Percentiles rank a stretch among this genome's conserved stretches.
phyloP scores from a whole-genome alignment of 2,113 vertebrate species.

The Melanerpes formicivorus region DNA sequence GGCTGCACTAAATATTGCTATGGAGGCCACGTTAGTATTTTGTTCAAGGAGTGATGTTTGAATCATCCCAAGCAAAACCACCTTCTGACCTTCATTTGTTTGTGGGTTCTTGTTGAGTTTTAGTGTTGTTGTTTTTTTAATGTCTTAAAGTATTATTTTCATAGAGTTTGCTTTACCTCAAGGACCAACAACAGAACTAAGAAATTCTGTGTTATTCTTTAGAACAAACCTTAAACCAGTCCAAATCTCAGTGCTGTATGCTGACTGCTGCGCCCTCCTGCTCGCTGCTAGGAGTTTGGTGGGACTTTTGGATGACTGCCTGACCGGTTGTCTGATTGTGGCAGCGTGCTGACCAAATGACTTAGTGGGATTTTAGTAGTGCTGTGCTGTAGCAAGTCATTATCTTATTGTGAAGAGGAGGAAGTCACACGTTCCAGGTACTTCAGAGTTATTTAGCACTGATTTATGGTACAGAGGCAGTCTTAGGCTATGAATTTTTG shows the following conservation, averaged over 20 bases:
- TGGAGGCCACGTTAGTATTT: not conserved
- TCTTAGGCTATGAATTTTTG: not conserved
- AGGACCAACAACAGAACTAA: not conserved
- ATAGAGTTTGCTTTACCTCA: not conserved
- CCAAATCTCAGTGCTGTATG: not conserved
- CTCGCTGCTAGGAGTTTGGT: not conserved
- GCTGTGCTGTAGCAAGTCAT: not conserved
- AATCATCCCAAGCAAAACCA: not conserved
- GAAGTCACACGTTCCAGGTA: not conserved
- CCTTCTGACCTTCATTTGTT: not conserved
- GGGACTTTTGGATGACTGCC: not conserved
- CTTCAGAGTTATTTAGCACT: not conserved
- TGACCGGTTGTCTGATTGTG: not conserved
- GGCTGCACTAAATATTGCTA: conserved; percentile 31
- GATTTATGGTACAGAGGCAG: not conserved
- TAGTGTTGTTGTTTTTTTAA: not conserved
- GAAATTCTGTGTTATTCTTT: not conserved
- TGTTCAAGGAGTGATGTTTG: not conserved
- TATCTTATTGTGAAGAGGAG: not conserved
- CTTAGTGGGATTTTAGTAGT: not conserved
- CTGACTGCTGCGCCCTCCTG: not conserved
- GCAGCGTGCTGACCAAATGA: conserved; percentile 16
- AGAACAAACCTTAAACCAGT: not conserved
- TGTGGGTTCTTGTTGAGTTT: not conserved
- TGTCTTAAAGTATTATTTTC: not conserved